Evolutionary conservation across 2,113 vertebrate genomes (phyloP).

Genomic region (Mirza zaza): DNA sequence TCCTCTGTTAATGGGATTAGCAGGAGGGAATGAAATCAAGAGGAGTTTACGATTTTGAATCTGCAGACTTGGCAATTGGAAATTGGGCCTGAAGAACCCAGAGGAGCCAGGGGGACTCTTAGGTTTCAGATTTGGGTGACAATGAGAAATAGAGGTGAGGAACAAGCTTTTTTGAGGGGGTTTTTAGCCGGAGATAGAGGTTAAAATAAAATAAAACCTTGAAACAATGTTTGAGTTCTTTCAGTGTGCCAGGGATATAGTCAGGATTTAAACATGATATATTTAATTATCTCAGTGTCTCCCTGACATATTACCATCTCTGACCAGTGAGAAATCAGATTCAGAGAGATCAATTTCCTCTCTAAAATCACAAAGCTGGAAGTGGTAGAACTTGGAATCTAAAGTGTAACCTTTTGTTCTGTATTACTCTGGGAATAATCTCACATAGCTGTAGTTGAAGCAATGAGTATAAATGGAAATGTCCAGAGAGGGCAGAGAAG

Average conservation of each 20-base stretch:
- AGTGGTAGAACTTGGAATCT: not conserved
- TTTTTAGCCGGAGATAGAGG: not conserved
- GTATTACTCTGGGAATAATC: not conserved
- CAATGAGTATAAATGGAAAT: not conserved
- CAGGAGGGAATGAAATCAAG: not conserved
- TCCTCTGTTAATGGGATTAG: not conserved
- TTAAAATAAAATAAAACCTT: not conserved
- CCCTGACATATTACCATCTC: not conserved
- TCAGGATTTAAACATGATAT: not conserved
- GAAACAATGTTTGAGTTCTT: not conserved
- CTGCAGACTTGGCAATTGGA: not conserved
- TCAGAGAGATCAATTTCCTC: not conserved
- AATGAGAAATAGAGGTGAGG: not conserved
- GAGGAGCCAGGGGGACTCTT: not conserved
- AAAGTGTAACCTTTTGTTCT: not conserved
- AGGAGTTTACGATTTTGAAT: not conserved
- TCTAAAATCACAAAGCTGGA: not conserved
- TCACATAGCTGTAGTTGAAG: not conserved
- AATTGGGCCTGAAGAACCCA: not conserved
- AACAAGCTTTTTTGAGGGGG: not conserved
- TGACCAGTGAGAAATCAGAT: not conserved
- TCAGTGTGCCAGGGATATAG: not conserved
- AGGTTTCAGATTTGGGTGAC: not conserved
- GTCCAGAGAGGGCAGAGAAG: not conserved
- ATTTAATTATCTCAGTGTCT: not conserved